These are phyloP conservation scores for Siphamia tubifer DNA, from an alignment of 2,113 vertebrate genomes.

Conservation along the genomic window DNA sequence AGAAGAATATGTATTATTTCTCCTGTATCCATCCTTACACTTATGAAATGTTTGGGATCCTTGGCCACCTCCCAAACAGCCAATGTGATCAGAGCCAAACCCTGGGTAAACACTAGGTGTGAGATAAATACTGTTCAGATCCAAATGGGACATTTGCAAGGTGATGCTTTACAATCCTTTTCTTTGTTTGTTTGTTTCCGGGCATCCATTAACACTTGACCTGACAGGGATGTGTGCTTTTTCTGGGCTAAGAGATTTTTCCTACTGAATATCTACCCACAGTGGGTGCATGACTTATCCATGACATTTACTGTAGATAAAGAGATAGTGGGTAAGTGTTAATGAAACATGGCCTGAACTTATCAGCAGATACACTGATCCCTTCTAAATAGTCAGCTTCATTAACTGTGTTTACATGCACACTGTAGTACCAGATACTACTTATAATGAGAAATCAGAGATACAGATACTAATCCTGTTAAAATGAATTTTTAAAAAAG, in stretches of 20 bases:
- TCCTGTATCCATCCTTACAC: not conserved
- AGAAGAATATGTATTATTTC: not conserved
- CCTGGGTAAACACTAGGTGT: rapidly evolving
- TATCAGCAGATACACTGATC: not conserved
- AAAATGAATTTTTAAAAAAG: not conserved
- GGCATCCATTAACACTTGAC: slow-evolving; percentile 4
- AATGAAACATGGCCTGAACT: slow-evolving; percentile 7
- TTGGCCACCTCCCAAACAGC: not conserved
- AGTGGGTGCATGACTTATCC: not conserved
- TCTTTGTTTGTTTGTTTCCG: not conserved
- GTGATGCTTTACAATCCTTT: not conserved
- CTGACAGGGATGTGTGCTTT: not conserved
- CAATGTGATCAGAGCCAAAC: not conserved
- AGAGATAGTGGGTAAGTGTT: not conserved
- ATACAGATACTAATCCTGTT: not conserved
- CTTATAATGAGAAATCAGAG: not conserved
- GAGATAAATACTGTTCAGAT: not conserved
- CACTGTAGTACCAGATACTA: not conserved
- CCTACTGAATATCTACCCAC: not conserved
- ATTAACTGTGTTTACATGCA: slow-evolving; percentile 16
- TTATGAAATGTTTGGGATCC: not conserved
- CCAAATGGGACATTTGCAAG: not conserved
- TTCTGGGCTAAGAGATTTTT: not conserved
- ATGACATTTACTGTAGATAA: slow-evolving; percentile 25
- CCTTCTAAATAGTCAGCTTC: not conserved